phyloP scores from a whole-genome alignment of 2,797 vertebrate species.

The Typhlichthys subterraneus region DNA sequence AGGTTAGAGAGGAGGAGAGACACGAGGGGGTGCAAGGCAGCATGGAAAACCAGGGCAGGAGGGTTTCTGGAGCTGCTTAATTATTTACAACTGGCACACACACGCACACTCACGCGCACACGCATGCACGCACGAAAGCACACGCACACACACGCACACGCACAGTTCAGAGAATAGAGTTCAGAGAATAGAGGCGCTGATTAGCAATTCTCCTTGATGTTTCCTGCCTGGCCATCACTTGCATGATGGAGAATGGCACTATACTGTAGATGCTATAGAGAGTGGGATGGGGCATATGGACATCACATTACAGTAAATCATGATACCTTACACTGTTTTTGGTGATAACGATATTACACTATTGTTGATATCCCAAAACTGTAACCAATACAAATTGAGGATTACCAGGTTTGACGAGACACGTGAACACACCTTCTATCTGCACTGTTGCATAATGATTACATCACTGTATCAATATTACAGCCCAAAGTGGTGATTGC shows the following conservation, averaged over 20 bases:
- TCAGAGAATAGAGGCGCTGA: constrained; percentile 42
- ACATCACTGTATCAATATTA: too few species aligned
- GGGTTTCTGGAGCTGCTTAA: constrained; percentile 45
- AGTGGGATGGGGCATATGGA: neutral
- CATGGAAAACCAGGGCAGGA: constrained; percentile 49
- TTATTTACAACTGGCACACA: constrained; percentile 45
- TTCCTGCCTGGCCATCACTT: constrained; percentile 52
- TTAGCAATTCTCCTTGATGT: constrained; percentile 70
- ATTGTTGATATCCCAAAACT: too few species aligned
- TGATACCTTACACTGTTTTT: neutral
- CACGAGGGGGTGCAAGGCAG: neutral
- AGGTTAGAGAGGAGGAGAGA: neutral
- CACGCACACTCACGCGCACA: neutral
- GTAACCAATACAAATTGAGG: too few species aligned
- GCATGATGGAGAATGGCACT: constrained; percentile 25
- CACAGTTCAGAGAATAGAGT: constrained; percentile 35
- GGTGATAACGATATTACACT: neutral
- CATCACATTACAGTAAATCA: too few species aligned
- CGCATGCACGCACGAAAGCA: neutral
- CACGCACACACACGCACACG: neutral
- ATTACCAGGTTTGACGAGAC: too few species aligned
- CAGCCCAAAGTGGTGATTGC: too few species aligned
- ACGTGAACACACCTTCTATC: too few species aligned
- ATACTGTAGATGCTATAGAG: neutral
- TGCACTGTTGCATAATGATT: too few species aligned